These are phyloP conservation scores for Ophiothrix spiculata DNA, from an alignment of 35 echinoderm and acorn worm species.

Conservation along the genomic window DNA sequence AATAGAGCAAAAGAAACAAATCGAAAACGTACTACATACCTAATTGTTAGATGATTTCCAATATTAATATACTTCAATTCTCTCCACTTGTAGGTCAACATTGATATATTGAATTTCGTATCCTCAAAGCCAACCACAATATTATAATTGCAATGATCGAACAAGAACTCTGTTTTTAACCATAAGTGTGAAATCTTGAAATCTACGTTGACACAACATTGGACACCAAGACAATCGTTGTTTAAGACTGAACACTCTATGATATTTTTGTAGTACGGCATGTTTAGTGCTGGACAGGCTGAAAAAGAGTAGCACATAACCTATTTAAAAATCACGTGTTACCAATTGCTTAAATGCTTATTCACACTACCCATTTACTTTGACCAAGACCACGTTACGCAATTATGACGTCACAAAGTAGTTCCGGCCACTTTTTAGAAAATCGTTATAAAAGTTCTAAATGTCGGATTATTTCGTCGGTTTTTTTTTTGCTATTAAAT, in stretches of 20 bases:
- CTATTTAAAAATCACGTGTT: no score
- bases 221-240: conserved; percentile 16
- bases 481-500: no score
- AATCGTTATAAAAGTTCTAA: no score
- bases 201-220: conserved; percentile 24
- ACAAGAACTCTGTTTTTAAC: background rate
- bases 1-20: no score
- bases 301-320: background rate
- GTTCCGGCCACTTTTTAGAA: no score
- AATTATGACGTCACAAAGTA: no score
- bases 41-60: background rate
- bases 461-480: no score
- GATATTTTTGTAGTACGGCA: background rate
- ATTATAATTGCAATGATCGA: conserved; percentile 17
- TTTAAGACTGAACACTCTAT: conserved; percentile 14
- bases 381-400: no score
- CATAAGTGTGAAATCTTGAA: conserved; percentile 1
- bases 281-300: conserved; percentile 12
- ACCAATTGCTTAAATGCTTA: no score
- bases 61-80: background rate
- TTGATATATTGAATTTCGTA: background rate
- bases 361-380: no score
- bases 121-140: conserved; percentile 1
- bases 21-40: background rate
- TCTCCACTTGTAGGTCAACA: conserved; percentile 16